These are phyloP conservation scores for Neomonachus schauinslandi DNA, from an alignment of 2,113 vertebrate species.

Conservation along the genomic window DNA sequence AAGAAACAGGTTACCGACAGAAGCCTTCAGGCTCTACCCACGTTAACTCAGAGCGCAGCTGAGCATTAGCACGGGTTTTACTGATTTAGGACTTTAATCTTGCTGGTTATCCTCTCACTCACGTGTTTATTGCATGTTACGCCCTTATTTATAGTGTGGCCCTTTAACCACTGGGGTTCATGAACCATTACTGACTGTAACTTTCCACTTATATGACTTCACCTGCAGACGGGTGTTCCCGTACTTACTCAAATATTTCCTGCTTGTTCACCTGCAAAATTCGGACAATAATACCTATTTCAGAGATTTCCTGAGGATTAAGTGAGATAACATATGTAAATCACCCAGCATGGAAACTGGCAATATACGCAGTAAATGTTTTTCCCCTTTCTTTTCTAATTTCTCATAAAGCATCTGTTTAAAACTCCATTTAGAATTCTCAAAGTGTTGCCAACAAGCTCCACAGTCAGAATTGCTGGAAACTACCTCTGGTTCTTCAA, in stretches of 20 bases:
- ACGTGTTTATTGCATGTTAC: neutral
- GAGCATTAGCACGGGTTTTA: neutral
- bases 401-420: conserved; percentile 6
- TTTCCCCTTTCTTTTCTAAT: neutral
- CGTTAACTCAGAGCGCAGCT: neutral
- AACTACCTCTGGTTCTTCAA: neutral
- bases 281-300: neutral
- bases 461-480: conserved; percentile 16
- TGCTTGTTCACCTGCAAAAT: conserved; percentile 26
- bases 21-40: neutral
- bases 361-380: neutral
- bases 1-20: neutral
- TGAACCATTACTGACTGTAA: neutral
- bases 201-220: conserved; percentile 10
- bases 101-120: neutral
- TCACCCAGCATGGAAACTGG: neutral
- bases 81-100: conserved; percentile 46
- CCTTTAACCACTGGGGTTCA: neutral
- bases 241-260: neutral
- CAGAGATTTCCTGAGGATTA: neutral
- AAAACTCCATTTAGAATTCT: neutral
- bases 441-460: neutral
- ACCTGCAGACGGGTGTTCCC: neutral
- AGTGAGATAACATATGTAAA: neutral
- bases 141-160: neutral